Conservation (phyloP, 2,797 vertebrate species). For the Meda fulgida region DNA sequence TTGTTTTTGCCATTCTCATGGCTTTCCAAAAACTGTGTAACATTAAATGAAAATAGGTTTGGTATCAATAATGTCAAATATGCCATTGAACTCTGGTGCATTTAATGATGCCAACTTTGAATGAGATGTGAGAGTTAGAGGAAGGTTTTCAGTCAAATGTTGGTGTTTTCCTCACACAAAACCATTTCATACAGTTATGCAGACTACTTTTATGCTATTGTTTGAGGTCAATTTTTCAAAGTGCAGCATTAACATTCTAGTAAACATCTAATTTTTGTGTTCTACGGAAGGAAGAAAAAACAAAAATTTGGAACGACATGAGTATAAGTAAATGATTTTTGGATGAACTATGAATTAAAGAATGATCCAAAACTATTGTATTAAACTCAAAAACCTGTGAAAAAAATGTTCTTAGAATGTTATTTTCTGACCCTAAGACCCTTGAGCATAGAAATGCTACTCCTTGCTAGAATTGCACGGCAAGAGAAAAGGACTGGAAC, state of each 20-base stretch:
- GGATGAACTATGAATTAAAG: background rate
- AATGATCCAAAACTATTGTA: background rate
- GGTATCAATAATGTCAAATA: background rate
- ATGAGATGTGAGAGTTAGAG: background rate
- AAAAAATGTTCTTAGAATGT: background rate
- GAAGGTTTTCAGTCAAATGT: too few species aligned
- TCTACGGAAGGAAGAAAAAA: background rate
- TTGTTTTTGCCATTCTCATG: background rate
- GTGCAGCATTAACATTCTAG: background rate
- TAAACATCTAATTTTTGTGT: background rate
- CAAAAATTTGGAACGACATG: background rate
- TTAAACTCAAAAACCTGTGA: background rate
- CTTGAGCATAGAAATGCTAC: background rate
- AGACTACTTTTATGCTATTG: background rate
- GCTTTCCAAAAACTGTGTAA: background rate
- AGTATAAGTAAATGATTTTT: background rate
- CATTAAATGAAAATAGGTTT: background rate
- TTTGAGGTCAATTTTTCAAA: background rate
- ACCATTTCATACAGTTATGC: background rate
- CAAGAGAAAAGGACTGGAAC: constrained; percentile 9
- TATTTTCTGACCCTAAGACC: background rate
- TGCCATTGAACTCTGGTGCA: background rate
- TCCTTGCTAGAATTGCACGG: background rate
- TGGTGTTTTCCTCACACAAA: background rate
- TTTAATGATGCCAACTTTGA: background rate